These are phyloP conservation scores for Hycleus phaleratus DNA, from an alignment of 1,140 invertebrate species.

Conservation along the genomic window DNA sequence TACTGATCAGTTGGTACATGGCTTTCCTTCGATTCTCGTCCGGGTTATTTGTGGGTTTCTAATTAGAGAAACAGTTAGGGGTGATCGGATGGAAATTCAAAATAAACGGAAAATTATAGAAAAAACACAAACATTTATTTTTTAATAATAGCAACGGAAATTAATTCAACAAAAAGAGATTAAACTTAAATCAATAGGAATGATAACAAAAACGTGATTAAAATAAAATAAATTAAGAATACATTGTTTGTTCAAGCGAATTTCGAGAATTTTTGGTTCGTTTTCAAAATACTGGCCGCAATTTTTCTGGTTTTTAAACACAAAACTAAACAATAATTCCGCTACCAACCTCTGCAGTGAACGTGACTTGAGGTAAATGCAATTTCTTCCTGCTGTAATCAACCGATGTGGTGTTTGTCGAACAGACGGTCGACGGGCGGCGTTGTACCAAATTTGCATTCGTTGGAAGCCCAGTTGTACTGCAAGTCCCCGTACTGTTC, in stretches of 20 bases:
- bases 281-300: constrained; percentile 4
- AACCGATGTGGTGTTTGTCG: constrained; percentile 45
- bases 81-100: background rate
- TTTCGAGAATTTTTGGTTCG: background rate
- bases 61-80: constrained; percentile 1
- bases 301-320: background rate
- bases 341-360: constrained; percentile 76
- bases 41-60: constrained; percentile 40
- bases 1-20: constrained; percentile 51
- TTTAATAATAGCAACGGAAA: constrained; percentile 1
- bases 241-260: background rate
- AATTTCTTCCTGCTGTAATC: constrained; percentile 52
- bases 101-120: constrained; percentile 4
- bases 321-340: constrained; percentile 52
- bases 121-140: constrained; percentile 10
- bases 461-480: constrained; percentile 33
- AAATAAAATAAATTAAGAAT: constrained; percentile 14
- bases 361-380: constrained; percentile 70
- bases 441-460: constrained; percentile 29
- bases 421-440: constrained; percentile 49
- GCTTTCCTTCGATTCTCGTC: constrained; percentile 47
- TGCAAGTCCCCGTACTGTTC: constrained; percentile 23
- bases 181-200: constrained; percentile 17
- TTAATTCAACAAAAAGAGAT: constrained; percentile 10
- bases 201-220: constrained; percentile 24